These are phyloP conservation scores for Dasypus novemcinctus DNA, from an alignment of 2,113 vertebrate genomes.

Conservation along the genomic window DNA sequence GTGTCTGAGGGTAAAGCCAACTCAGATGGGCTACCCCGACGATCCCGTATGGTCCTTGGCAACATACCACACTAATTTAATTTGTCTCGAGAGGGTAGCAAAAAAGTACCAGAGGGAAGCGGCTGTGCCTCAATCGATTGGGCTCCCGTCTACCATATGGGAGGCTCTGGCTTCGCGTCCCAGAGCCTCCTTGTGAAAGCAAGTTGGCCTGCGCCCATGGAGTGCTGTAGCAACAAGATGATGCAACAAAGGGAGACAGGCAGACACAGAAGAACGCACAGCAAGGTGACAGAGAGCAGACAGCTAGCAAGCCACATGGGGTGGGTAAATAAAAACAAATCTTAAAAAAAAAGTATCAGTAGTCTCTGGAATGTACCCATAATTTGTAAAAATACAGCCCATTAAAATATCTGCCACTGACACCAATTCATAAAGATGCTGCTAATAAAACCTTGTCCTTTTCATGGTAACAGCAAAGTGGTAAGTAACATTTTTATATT, in stretches of 20 bases:
- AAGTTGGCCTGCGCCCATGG: too few relatives aligned
- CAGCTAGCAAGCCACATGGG: too few relatives aligned
- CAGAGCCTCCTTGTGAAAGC: too few relatives aligned
- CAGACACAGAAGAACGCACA: too few relatives aligned
- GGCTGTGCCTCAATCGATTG: too few relatives aligned
- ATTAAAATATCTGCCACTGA: background rate
- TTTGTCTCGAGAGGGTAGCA: constrained; percentile 6
- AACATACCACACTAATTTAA: background rate
- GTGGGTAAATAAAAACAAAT: too few relatives aligned
- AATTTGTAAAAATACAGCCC: constrained; percentile 29
- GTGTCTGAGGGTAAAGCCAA: background rate
- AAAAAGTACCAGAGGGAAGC: background rate
- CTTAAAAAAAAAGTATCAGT: background rate
- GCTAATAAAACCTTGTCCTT: background rate
- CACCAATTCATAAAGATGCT: background rate
- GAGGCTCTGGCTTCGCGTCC: too few relatives aligned
- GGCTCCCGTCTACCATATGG: too few relatives aligned
- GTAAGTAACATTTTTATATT: background rate
- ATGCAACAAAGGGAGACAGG: too few relatives aligned
- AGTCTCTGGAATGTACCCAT: background rate
- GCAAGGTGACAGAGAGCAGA: too few relatives aligned
- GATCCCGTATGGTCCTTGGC: background rate
- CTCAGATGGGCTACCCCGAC: background rate
- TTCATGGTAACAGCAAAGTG: background rate
- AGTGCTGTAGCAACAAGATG: too few relatives aligned